A percentile compares a stretch with the other conserved stretches of the same genome.
These are phyloP conservation scores for Lithophane semibrunnea DNA, from an alignment of 2,888 invertebrate genomes.

Conservation along the genomic window DNA sequence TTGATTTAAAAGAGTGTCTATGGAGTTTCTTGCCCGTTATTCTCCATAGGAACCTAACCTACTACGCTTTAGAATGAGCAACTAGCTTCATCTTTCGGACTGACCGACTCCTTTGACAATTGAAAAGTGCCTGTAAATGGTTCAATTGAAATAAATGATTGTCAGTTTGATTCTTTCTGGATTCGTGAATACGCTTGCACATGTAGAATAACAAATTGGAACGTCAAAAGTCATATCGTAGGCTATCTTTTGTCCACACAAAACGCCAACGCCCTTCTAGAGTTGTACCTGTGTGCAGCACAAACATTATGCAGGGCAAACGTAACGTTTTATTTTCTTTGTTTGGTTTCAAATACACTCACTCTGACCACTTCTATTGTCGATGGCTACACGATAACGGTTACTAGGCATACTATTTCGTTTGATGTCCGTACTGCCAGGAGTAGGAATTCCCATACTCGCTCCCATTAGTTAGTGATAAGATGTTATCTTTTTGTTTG, in stretches of 20 bases:
- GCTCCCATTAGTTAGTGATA: too few species aligned
- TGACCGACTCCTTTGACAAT: neutral
- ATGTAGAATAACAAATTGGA: neutral
- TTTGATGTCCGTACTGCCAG: neutral
- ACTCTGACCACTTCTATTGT: neutral
- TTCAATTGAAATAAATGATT: neutral
- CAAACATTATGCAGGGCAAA: neutral
- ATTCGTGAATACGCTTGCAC: neutral
- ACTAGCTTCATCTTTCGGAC: neutral
- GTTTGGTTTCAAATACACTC: neutral
- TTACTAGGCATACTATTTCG: neutral
- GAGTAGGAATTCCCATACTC: conserved; percentile 1
- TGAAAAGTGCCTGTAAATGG: neutral
- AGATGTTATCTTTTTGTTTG: too few species aligned
- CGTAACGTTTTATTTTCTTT: neutral
- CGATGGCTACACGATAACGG: neutral
- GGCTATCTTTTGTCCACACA: neutral
- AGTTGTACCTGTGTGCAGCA: neutral
- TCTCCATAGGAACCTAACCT: neutral
- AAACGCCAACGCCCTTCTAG: neutral
- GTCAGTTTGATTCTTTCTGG: neutral
- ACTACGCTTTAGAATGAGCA: neutral
- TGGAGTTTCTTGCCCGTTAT: neutral
- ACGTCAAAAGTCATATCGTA: neutral
- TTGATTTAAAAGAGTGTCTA: neutral